These are phyloP conservation scores for Deroplatys truncata DNA, from an alignment of 2,888 invertebrate species.

Conservation along the genomic window DNA sequence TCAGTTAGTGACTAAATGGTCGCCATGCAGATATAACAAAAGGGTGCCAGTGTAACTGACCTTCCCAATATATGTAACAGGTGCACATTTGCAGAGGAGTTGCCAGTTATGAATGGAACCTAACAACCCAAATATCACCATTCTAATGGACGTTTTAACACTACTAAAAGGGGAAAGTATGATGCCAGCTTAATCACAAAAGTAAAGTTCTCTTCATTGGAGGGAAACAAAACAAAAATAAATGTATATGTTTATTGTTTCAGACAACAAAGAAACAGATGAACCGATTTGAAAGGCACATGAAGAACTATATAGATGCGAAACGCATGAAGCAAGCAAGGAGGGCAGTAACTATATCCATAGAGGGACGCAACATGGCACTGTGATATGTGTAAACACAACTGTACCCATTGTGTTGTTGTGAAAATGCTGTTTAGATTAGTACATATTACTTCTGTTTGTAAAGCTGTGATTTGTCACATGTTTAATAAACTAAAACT, in stretches of 20 bases:
- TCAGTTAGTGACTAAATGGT: too few species aligned
- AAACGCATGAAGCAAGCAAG: slow-evolving; percentile 74
- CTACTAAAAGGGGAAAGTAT: too few species aligned
- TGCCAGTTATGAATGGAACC: too few species aligned
- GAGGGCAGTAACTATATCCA: slow-evolving; percentile 89
- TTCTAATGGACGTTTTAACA: too few species aligned
- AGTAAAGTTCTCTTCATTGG: too few species aligned
- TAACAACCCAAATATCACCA: too few species aligned
- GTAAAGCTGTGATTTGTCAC: neutral
- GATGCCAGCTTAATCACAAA: too few species aligned
- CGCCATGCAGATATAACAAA: too few species aligned
- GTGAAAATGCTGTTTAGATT: neutral
- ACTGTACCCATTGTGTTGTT: neutral
- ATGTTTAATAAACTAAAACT: neutral
- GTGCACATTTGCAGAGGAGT: too few species aligned
- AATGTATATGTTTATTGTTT: slow-evolving; percentile 31
- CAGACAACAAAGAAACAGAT: slow-evolving; percentile 77
- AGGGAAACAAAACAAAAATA: too few species aligned
- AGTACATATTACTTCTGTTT: neutral
- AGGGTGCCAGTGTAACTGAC: too few species aligned
- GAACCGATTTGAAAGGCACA: slow-evolving; percentile 87
- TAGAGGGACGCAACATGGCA: slow-evolving; percentile 95
- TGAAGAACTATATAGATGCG: slow-evolving; percentile 83
- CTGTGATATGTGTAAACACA: slow-evolving; percentile 51
- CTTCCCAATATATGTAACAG: too few species aligned